Evolutionary conservation across 2,113 vertebrate genomes (phyloP).

Genomic region (Vulpes ferrilata): DNA sequence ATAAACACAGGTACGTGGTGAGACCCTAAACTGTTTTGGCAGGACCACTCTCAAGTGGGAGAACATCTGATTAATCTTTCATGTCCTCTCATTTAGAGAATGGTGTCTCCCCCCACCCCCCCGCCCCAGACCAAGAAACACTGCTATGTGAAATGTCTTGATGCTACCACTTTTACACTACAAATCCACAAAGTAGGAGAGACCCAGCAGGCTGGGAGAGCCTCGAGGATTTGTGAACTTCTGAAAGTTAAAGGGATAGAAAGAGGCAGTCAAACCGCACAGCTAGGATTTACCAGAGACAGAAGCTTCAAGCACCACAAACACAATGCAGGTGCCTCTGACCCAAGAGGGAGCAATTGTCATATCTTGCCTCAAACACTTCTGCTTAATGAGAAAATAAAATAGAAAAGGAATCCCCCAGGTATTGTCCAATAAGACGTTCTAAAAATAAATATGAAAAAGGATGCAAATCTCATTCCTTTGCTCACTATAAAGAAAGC

Average conservation of each 20-base stretch:
- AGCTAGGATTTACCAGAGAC: neutral
- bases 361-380: neutral
- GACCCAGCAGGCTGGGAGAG: neutral
- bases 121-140: neutral
- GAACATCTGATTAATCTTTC: neutral
- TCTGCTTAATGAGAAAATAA: neutral
- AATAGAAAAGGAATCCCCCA: neutral
- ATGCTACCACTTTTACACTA: neutral
- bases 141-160: neutral
- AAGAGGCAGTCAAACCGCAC: neutral
- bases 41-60: neutral
- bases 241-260: neutral
- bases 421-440: neutral
- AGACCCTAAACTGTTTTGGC: neutral
- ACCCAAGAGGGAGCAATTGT: neutral
- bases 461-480: neutral
- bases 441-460: neutral
- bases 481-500: neutral
- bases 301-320: neutral
- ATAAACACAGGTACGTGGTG: neutral
- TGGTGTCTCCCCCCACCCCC: neutral
- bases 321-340: neutral
- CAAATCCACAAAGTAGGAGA: neutral
- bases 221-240: neutral
- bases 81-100: neutral